Evolutionary conservation across 2,113 vertebrate species (phyloP).

Genomic region (Mormyrus lacerda): DNA sequence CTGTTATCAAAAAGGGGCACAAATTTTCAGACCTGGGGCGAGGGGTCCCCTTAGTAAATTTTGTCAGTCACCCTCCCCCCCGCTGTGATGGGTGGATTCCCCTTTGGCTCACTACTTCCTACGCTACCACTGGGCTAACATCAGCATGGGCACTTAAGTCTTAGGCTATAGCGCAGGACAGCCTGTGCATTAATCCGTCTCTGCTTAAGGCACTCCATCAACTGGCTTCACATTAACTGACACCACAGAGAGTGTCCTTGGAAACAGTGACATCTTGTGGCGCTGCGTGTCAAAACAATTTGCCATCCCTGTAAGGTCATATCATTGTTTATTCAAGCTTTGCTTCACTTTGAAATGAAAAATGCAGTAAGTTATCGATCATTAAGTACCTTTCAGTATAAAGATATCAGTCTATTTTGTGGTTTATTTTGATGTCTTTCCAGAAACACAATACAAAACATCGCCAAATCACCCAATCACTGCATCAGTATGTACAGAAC

Average conservation of each 20-base stretch:
- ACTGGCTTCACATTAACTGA: background rate
- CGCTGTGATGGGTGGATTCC: background rate
- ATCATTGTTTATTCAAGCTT: background rate
- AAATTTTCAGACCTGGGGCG: background rate
- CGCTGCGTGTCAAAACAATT: background rate
- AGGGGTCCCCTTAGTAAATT: background rate
- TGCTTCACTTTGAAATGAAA: background rate
- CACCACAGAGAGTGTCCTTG: background rate
- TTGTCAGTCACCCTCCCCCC: background rate
- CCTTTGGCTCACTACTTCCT: background rate
- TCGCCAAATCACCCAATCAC: background rate
- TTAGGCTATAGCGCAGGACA: background rate
- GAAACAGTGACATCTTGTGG: conserved; percentile 5
- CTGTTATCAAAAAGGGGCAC: background rate
- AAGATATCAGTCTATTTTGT: background rate
- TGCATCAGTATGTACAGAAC: background rate
- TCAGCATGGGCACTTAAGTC: background rate
- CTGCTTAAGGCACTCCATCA: background rate
- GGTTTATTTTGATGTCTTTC: background rate
- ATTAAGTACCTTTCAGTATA: background rate
- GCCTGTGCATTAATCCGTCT: background rate
- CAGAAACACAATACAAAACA: background rate
- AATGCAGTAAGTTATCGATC: background rate
- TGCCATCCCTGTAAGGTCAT: background rate
- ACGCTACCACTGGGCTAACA: background rate